A percentile compares a stretch with the other conserved stretches of the same genome.
These are phyloP conservation scores for Psophia crepitans DNA, from an alignment of 2,113 vertebrate species.

Conservation along the genomic window DNA sequence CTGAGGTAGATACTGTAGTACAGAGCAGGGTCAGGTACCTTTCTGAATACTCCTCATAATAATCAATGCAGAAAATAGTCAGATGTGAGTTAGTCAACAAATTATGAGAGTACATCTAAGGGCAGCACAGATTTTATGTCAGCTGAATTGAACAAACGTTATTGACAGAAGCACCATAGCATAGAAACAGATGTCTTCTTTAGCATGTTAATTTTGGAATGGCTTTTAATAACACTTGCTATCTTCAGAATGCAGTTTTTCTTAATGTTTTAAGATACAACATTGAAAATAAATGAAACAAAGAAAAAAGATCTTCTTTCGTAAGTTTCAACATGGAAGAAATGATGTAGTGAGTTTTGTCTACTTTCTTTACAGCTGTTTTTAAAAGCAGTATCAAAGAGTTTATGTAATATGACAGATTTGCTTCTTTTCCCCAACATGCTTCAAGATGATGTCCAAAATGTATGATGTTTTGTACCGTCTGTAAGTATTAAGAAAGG, in stretches of 20 bases:
- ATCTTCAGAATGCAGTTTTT: background rate
- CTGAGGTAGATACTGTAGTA: background rate
- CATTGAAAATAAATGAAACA: background rate
- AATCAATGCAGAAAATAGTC: background rate
- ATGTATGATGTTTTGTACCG: background rate
- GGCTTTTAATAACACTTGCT: background rate
- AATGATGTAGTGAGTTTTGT: background rate
- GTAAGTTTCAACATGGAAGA: background rate
- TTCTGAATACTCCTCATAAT: background rate
- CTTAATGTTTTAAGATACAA: background rate
- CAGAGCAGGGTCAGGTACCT: background rate
- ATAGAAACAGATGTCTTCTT: background rate
- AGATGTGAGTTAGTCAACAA: background rate
- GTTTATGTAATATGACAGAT: background rate
- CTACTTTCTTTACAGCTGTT: background rate
- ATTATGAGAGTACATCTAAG: background rate
- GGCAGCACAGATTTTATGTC: background rate
- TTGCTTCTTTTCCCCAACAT: background rate
- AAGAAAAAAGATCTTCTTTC: background rate
- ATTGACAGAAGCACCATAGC: background rate
- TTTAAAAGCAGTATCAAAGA: background rate
- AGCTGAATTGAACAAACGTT: background rate
- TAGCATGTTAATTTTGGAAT: background rate
- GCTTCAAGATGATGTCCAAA: background rate
- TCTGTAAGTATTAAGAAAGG: accelerated